Base-by-base conservation (phyloP, 2,888 invertebrate genomes). In the Scaptomyza polygonia region DNA sequence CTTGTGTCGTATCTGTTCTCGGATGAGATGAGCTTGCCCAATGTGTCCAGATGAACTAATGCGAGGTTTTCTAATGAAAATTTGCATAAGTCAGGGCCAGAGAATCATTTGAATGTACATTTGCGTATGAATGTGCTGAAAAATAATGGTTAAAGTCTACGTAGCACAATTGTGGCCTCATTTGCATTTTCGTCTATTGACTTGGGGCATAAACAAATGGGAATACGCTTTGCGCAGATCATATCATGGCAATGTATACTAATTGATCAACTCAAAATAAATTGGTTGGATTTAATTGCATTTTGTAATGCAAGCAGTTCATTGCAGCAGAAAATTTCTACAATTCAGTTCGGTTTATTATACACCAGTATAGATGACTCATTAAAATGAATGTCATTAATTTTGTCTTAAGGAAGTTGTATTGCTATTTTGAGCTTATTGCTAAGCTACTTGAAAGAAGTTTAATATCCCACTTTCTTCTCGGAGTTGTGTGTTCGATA, bases 261-360 rank as follows among this genome's bases (percentile, higher is more conserved):
- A 58, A 77, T 77, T 51, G 64, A 49, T 36, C 44, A 36, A 48
- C 47, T 42, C 48, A 16, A 27, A 51, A 61, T 53, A 72, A 82
- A 88, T 87, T 75, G 56, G 30, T 42, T 77, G 62, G 69, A 49
- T 81, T 79, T 53, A 72, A 79, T 64, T 76, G 77, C 64, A 75
- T 79, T 81, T 65, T 58, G 68, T 70, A 74, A 84, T 78, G 52
- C 58, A 43, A 47, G 18, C 49, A 40, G 27, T 44, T 47, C 39
- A 72, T 80, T 77, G 51, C 61, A 43, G 5, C 44, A 25, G 56
- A 18, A 45, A 49, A 16, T 30, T 8, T 27, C n/a, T 8, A 21
- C 27, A 44, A 32, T 55, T 43, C 25, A 18, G 30, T 63, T 11
- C n/a, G 9, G 18, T 12, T 9, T 29, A 29, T 12, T 39, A 42